Evolutionary conservation across 2,888 invertebrate species (phyloP).

Genomic region (Habrosyne pyritoides): DNA sequence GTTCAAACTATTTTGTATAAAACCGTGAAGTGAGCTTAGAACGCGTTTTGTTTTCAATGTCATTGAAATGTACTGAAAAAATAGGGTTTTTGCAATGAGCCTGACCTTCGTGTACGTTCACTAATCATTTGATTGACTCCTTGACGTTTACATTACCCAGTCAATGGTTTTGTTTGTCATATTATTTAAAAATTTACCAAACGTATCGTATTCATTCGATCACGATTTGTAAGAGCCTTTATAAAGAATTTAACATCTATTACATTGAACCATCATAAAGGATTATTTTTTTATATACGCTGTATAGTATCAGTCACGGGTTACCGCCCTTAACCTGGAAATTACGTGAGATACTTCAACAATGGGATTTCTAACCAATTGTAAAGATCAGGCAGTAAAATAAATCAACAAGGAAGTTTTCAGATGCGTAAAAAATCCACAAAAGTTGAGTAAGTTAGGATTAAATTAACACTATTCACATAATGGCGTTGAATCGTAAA

Average conservation of each 20-base stretch:
- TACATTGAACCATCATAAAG: neutral
- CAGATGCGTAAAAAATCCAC: constrained; percentile 12
- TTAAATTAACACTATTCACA: constrained; percentile 30
- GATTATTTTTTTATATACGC: neutral
- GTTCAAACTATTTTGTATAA: constrained; percentile 28
- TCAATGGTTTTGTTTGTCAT: constrained; percentile 3
- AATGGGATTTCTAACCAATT: neutral
- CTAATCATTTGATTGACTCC: constrained; percentile 47
- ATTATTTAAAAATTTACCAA: neutral
- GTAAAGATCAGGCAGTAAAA: constrained; percentile 13
- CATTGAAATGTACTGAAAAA: constrained; percentile 56
- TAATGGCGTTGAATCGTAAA: constrained; percentile 32
- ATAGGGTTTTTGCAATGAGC: constrained; percentile 51
- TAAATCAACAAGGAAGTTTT: constrained; percentile 11
- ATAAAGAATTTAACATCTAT: neutral
- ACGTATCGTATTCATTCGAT: neutral
- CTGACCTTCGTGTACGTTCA: constrained; percentile 62
- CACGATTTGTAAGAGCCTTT: neutral
- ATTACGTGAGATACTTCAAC: neutral
- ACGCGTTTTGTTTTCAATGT: constrained; percentile 53
- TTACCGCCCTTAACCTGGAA: neutral
- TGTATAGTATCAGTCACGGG: neutral
- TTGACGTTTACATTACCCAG: constrained; percentile 19
- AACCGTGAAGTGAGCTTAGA: constrained; percentile 24
- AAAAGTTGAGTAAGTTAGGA: constrained; percentile 23